Base-by-base conservation (phyloP, 2,888 invertebrate species). In the Fragum fragum region DNA sequence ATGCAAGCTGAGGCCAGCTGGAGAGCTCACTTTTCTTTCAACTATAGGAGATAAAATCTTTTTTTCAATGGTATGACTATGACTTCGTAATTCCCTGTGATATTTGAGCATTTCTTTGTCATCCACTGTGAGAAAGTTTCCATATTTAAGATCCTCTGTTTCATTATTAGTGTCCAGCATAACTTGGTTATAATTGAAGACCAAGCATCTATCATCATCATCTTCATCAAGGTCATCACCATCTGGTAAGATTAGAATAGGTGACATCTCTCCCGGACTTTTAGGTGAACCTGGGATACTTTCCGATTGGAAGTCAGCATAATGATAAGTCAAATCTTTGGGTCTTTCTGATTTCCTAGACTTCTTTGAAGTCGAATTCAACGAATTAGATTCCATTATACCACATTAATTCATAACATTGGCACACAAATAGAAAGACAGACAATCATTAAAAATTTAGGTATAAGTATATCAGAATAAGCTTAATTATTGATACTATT, bases 31-130 rank as follows among this genome's bases (percentile, higher is more conserved):
- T 32, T 53, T 72, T 39, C 66, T 47, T 42, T 77, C 77, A 6
- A 73, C 68, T 21, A 77, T 77, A 1, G 77, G 77, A 53, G 77
- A 77, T 39, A 77, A 23, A 26, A 66, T 6, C 52, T 72, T 77
- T 26, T 69, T 76, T 47, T 70, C 55, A 29, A 59, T 36, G 16
- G 42, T 26, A 18, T 61, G 68, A 39, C 68, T 75, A 23, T 57
- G 52, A 32, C 55, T 75, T 18, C 68, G 28, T 16, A 55, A 39
- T 23, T 68, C 68, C 21, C 57, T 36, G 26, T 55, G 55, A 26
- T 36, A 68, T 39, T 71, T 28, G 21, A 71, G 16, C 36, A 36
- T 57, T 21, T 71, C 71, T 0, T 74, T 68, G 32, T 79, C 73
- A 39, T 79, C 73, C 14, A 79, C 63, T 7, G 70, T 73, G 53